phyloP scores from a whole-genome alignment of 1,140 invertebrate genomes.

The Papilio helenus region DNA sequence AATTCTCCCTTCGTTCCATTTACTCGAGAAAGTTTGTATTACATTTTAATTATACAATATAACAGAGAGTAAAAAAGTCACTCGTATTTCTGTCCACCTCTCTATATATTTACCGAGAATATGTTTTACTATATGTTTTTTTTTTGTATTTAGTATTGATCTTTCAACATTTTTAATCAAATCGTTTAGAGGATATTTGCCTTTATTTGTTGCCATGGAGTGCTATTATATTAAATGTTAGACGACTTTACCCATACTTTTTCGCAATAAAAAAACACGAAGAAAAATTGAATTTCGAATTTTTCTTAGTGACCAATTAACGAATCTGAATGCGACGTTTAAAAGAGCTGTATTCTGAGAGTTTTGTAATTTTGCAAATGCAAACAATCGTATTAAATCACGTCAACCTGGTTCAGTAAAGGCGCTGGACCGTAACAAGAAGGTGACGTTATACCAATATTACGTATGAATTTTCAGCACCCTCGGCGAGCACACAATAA shows the following conservation, averaged over 20 bases:
- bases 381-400: neutral
- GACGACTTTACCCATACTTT: conserved; percentile 28
- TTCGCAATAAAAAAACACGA: conserved; percentile 15
- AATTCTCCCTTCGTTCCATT: conserved; percentile 12
- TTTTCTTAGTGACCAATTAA: neutral
- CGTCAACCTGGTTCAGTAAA: neutral
- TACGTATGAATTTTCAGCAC: conserved; percentile 59
- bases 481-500: conserved; percentile 53
- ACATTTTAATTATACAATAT: neutral
- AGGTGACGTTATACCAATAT: conserved; percentile 47
- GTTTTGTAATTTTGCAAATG: no score
- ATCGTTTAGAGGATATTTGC: conserved; percentile 9
- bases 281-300: neutral
- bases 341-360: no score
- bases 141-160: neutral
- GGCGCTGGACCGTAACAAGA: conserved; percentile 24
- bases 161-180: neutral
- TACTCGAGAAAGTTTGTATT: conserved; percentile 17
- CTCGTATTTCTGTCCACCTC: neutral
- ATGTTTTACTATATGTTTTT: neutral
- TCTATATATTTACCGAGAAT: neutral
- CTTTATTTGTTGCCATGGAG: conserved; percentile 14
- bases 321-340: no score
- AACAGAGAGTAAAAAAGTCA: neutral
- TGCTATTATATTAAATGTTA: conserved; percentile 31